Conservation (phyloP, 2,113 vertebrate genomes). For the Megaceryle maxima region DNA sequence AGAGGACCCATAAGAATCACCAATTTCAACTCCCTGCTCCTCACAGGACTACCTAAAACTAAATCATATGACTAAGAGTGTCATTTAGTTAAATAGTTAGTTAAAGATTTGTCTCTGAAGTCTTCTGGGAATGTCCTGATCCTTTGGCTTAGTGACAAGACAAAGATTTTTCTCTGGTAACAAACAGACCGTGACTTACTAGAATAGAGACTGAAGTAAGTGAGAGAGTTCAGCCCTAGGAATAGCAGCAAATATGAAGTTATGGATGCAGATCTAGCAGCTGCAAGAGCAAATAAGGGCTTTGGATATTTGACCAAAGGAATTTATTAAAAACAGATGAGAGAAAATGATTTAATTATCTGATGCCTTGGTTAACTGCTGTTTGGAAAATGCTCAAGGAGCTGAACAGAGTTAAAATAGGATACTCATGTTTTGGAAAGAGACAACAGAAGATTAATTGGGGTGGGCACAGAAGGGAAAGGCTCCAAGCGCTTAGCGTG, state of each 20-base stretch:
- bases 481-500: constrained; percentile 54
- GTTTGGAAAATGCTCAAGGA: constrained; percentile 46
- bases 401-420: constrained; percentile 51
- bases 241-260: constrained; percentile 39
- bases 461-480: constrained; percentile 55
- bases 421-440: constrained; percentile 48
- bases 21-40: not conserved
- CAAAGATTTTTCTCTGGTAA: constrained; percentile 8
- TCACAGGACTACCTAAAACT: not conserved
- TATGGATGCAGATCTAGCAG: constrained; percentile 13
- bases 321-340: constrained; percentile 26
- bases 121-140: not conserved
- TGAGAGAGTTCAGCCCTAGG: not conserved
- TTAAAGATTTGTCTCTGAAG: not conserved
- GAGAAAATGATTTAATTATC: constrained; percentile 20
- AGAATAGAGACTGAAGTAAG: not conserved
- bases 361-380: not conserved
- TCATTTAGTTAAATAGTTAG: not conserved
- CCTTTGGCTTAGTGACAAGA: not conserved
- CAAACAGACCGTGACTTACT: not conserved
- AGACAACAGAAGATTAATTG: constrained; percentile 63
- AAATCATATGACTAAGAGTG: not conserved
- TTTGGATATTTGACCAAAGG: not conserved
- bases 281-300: constrained; percentile 11
- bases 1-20: not conserved